Percentiles rank a stretch among this genome's conserved stretches.
phyloP scores from a whole-genome alignment of 2,797 vertebrate species.

The Aplochiton taeniatus region DNA sequence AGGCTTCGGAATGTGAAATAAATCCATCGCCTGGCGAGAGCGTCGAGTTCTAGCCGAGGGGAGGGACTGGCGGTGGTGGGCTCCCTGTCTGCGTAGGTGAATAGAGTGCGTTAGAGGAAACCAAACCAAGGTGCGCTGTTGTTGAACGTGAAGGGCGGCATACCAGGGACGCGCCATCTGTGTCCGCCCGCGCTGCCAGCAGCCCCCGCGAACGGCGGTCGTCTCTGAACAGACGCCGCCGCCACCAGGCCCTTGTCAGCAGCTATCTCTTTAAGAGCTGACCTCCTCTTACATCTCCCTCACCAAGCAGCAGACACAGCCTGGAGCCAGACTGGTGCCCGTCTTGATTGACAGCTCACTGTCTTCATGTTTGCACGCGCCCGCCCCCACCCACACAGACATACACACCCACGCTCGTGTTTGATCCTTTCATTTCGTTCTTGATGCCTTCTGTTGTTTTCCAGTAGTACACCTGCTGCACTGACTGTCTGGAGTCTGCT shows the following conservation, averaged over 20 bases:
- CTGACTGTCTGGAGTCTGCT: too few species aligned
- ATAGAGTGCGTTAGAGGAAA: conserved; percentile 27
- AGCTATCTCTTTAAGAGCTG: conserved; percentile 26
- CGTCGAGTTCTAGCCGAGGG: too few species aligned
- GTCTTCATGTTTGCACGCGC: not conserved
- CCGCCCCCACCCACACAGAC: not conserved
- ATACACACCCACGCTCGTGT: not conserved
- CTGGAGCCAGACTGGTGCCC: conserved; percentile 7
- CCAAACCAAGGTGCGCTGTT: conserved; percentile 35
- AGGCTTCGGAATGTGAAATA: too few species aligned
- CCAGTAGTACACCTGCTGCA: too few species aligned
- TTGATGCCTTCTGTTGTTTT: too few species aligned
- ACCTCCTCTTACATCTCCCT: conserved; percentile 7
- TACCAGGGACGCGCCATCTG: conserved; percentile 59
- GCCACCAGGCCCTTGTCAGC: conserved; percentile 28
- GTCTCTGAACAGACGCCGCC: conserved; percentile 36
- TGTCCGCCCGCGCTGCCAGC: conserved; percentile 53
- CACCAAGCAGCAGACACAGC: conserved; percentile 28
- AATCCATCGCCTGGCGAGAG: too few species aligned
- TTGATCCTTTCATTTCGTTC: too few species aligned
- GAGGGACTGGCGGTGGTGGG: too few species aligned
- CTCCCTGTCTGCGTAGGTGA: not conserved
- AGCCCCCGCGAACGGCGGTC: conserved; percentile 33
- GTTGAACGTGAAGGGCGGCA: not conserved
- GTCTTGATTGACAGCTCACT: conserved; percentile 5